Base-by-base conservation (phyloP, 2,113 vertebrate genomes). In the Peromyscus leucopus region DNA sequence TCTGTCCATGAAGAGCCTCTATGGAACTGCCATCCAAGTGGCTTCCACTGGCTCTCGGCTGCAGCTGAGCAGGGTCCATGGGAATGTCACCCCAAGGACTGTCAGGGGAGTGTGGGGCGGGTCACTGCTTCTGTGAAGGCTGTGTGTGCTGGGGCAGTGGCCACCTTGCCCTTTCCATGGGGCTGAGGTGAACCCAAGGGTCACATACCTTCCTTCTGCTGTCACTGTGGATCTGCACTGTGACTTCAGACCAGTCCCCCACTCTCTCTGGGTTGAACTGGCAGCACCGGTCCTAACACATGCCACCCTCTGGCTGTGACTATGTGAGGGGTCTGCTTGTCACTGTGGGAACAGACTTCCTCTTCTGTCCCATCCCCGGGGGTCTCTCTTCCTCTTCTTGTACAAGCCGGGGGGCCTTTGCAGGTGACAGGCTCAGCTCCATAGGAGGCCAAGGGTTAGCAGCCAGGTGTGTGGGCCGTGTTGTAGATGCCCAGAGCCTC, bases 221-320 rank as follows among this genome's bases (percentile, higher is more conserved):
- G 8, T 33, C n/a, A 57, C 84, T 22, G 39, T 55, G 31, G 10
- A 2, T 67, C 15, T 26, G 92, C 97, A 82, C 21, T 69, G 85
- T 76, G 91, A 42, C 69, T 67, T 87, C 75, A 22, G 33, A 19
- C 42, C 59, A 0, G 1, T 42, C 12, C 6, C 61, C 36, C 4
- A 6, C 5, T 80, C 48, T 78, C 75, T 92, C 89, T 72, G 86
- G 26, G 19, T 1, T 1, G 61, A 65, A 13, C 31, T 0, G 21
- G 1, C 0, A 13, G 55, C 1, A 1, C 48, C 24, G 0, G 3
- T 5, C 48, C 28, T 9, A 1, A 8, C 51, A 0, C 11, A 0
- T 0, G 42, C 11, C 42, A 2, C 28, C 55, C 16, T 13, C 7
- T 0, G 0, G 7, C 46, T 16, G 59, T 19, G 31, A 71, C 55